Evolutionary conservation across 2,797 vertebrate species (phyloP).

Genomic region (Notolepis coatsorum): DNA sequence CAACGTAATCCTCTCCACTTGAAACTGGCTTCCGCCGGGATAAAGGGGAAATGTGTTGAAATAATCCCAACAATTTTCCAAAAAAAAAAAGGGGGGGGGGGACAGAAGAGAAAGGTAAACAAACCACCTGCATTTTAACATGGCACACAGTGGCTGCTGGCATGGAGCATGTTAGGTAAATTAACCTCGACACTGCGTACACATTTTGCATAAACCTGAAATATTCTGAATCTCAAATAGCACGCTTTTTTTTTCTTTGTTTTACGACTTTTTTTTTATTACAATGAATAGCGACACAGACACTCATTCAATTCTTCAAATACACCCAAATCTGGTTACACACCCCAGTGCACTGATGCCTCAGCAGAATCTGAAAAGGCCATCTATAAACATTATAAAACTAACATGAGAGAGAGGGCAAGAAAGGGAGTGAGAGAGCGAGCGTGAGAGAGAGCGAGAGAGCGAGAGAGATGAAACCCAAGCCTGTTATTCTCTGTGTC

Average conservation of each 20-base stretch:
- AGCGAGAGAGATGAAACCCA: conserved; percentile 37
- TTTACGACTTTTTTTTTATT: conserved; percentile 23
- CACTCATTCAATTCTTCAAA: conserved; percentile 59
- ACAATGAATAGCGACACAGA: conserved; percentile 38
- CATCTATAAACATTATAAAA: conserved; percentile 48
- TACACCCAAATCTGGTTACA: conserved; percentile 54
- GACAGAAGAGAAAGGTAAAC: conserved; percentile 44
- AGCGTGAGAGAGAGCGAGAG: conserved; percentile 20
- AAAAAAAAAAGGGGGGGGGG: conserved; percentile 44
- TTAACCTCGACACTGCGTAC: neutral
- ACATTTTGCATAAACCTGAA: conserved; percentile 22
- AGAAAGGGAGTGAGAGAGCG: conserved; percentile 27
- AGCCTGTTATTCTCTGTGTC: conserved; percentile 39
- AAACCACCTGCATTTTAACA: conserved; percentile 36
- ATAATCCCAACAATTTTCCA: conserved; percentile 68
- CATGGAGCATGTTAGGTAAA: conserved; percentile 19
- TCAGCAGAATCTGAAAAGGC: conserved; percentile 53
- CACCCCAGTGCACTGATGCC: conserved; percentile 31
- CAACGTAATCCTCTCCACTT: conserved; percentile 68
- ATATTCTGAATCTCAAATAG: conserved; percentile 21
- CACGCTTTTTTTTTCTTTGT: conserved; percentile 19
- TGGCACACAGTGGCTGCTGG: neutral
- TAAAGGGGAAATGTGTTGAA: conserved; percentile 67
- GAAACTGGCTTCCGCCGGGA: conserved; percentile 67
- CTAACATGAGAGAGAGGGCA: conserved; percentile 20